Percentiles rank a stretch among this genome's conserved stretches.
Conservation (phyloP, 2,113 vertebrate genomes). For the Ochotona princeps region DNA sequence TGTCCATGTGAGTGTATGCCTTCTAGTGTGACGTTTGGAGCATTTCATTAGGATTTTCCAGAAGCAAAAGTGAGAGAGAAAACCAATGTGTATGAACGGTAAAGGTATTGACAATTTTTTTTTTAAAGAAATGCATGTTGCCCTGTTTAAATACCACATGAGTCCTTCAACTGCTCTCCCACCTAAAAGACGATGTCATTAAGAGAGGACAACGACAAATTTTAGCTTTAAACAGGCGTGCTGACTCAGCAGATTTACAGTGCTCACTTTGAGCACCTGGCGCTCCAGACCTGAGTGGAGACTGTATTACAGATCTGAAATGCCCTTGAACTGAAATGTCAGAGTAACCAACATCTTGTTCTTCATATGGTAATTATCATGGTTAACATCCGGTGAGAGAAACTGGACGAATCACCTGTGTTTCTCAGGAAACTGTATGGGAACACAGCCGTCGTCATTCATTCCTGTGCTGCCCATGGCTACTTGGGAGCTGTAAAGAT, state of each 20-base stretch:
- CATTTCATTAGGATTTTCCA: neutral
- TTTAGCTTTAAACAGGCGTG: slow-evolving; percentile 52
- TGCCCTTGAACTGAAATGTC: neutral
- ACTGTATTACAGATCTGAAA: slow-evolving; percentile 43
- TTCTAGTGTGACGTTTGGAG: neutral
- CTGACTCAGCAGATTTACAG: slow-evolving; percentile 9
- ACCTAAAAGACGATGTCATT: neutral
- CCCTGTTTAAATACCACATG: neutral
- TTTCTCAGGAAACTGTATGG: neutral
- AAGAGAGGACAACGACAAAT: slow-evolving; percentile 22
- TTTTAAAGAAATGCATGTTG: neutral
- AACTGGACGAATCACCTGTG: neutral
- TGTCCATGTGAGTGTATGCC: neutral
- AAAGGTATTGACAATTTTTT: neutral
- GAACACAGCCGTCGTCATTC: neutral
- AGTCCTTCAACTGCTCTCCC: neutral
- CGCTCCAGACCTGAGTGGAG: neutral
- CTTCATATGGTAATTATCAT: neutral
- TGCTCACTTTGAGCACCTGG: slow-evolving; percentile 32
- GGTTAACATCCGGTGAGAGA: neutral
- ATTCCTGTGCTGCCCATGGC: neutral
- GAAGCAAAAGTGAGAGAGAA: neutral
- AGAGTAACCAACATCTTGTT: neutral
- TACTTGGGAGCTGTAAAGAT: neutral
- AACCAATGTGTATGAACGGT: neutral